phyloP scores from a whole-genome alignment of 2,888 invertebrate species.

The Drosophila robusta region DNA sequence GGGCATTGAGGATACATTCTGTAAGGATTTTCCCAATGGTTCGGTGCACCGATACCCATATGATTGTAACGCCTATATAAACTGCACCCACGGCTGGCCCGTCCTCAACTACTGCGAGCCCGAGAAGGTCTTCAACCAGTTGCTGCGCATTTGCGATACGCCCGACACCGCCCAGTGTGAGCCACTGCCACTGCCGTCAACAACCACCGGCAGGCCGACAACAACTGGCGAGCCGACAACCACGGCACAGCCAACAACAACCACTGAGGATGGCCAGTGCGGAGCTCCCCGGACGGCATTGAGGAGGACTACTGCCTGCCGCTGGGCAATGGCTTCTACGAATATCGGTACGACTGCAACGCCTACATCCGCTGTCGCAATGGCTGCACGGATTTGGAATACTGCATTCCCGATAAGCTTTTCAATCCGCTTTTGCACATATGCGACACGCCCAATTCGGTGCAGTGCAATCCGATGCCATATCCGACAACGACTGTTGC shows the following conservation, averaged over 20 bases:
- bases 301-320: slow-evolving; percentile 44
- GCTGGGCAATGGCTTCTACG: slow-evolving; percentile 58
- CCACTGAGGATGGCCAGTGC: slow-evolving; percentile 46
- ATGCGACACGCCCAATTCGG: slow-evolving; percentile 66
- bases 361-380: slow-evolving; percentile 61
- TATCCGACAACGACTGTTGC: slow-evolving; percentile 43
- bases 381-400: slow-evolving; percentile 60
- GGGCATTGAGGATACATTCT: slow-evolving; percentile 49
- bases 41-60: slow-evolving; percentile 61
- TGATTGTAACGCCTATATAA: slow-evolving; percentile 74
- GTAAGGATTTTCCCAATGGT: slow-evolving; percentile 35
- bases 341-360: slow-evolving; percentile 65
- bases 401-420: slow-evolving; percentile 58
- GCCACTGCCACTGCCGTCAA: slow-evolving; percentile 50
- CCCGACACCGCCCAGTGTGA: slow-evolving; percentile 67
- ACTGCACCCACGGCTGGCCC: slow-evolving; percentile 65
- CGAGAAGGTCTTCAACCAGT: slow-evolving; percentile 65
- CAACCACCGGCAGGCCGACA: slow-evolving; percentile 17
- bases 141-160: slow-evolving; percentile 69
- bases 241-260: slow-evolving; percentile 11
- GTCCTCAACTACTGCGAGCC: slow-evolving; percentile 62
- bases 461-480: slow-evolving; percentile 44
- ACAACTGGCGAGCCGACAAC: slow-evolving; percentile 35
- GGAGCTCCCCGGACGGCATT: slow-evolving; percentile 40
- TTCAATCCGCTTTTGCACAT: slow-evolving; percentile 66